Conservation (phyloP, 2,888 invertebrate species). For the Drosophila colorata region DNA sequence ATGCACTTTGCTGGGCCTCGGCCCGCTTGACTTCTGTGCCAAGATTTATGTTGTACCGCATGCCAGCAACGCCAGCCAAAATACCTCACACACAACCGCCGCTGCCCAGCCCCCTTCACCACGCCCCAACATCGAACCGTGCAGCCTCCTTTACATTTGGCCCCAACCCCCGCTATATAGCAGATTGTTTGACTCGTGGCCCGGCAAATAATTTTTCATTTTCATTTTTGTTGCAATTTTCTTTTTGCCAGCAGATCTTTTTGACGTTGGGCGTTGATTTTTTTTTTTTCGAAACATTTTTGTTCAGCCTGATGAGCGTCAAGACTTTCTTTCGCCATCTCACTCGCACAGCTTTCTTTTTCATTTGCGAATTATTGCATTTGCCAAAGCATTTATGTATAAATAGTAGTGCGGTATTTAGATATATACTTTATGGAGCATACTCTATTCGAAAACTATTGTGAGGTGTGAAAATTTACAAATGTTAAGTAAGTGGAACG, state of each 20-base stretch:
- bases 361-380: slow-evolving; percentile 4
- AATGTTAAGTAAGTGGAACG: not conserved
- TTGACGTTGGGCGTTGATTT: slow-evolving; percentile 54
- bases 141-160: not conserved
- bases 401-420: slow-evolving; percentile 10
- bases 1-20: slow-evolving; percentile 46
- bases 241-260: slow-evolving; percentile 6
- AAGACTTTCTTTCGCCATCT: not conserved
- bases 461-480: not conserved
- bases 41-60: slow-evolving; percentile 80
- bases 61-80: slow-evolving; percentile 59
- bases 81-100: not conserved
- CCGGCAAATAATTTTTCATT: slow-evolving; percentile 70
- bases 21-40: slow-evolving; percentile 40
- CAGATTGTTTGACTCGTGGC: slow-evolving; percentile 64
- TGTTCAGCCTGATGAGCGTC: not conserved
- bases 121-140: not conserved
- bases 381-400: slow-evolving; percentile 18
- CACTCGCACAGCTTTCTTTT: slow-evolving; percentile 7
- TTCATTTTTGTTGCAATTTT: slow-evolving; percentile 32
- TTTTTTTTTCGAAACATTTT: slow-evolving; percentile 8
- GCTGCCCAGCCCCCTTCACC: not conserved
- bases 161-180: not conserved
- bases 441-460: slow-evolving; percentile 10
- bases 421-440: slow-evolving; percentile 3